These are phyloP conservation scores for Petrocephalus microphthalmus DNA, from an alignment of 2,113 vertebrate species.

Conservation along the genomic window DNA sequence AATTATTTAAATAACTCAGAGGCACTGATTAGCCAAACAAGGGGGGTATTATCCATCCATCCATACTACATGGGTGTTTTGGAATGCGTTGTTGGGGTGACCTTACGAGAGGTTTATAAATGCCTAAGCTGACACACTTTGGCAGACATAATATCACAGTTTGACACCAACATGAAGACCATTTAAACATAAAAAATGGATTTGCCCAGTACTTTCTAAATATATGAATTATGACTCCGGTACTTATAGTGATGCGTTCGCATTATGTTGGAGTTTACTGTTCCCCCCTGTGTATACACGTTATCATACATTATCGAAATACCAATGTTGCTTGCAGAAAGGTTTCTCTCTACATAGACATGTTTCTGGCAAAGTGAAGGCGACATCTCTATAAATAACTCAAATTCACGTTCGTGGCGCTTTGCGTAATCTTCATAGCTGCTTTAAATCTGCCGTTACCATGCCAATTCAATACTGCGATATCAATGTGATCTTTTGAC, in stretches of 20 bases:
- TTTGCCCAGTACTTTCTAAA: background rate
- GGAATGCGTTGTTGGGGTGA: background rate
- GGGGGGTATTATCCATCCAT: too few species aligned
- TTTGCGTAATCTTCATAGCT: background rate
- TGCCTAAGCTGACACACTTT: background rate
- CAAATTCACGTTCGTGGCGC: background rate
- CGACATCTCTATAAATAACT: background rate
- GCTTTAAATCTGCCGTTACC: background rate
- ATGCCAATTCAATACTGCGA: background rate
- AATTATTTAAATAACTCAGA: background rate
- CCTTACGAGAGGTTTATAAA: background rate
- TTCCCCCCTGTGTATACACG: background rate
- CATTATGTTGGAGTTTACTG: background rate
- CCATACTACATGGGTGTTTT: background rate
- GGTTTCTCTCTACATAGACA: background rate
- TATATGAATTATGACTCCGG: background rate
- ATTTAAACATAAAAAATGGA: background rate
- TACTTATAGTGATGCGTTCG: background rate
- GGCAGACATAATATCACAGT: background rate
- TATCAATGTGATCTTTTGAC: slow-evolving; percentile 6
- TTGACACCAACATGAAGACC: background rate
- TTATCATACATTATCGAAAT: background rate
- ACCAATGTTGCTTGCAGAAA: background rate
- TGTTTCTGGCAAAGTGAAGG: background rate
- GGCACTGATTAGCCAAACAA: background rate